Conservation (phyloP, 2,797 vertebrate species). For the Hippoglossus hippoglossus region DNA sequence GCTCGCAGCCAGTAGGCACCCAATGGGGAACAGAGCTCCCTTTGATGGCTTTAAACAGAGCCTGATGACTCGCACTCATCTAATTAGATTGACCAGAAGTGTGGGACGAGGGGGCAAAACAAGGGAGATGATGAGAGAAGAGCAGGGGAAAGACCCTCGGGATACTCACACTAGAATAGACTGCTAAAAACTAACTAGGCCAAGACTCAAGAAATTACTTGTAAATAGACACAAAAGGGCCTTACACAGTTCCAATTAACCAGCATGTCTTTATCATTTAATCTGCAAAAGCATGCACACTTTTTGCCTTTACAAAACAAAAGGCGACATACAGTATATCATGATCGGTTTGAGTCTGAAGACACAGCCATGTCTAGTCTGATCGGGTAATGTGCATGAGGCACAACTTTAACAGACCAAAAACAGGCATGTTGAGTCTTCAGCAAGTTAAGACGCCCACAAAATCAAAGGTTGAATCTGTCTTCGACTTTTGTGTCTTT, state of each 20-base stretch:
- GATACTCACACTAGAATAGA: constrained; percentile 57
- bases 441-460: too few species aligned
- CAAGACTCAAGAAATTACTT: constrained; percentile 35
- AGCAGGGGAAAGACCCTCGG: constrained; percentile 59
- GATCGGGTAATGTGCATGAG: not conserved
- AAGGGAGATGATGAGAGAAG: constrained; percentile 43
- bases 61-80: constrained; percentile 84
- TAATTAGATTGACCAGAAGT: constrained; percentile 81
- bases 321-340: constrained; percentile 17
- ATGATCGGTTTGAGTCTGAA: constrained; percentile 10
- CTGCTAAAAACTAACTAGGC: constrained; percentile 42
- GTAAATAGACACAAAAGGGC: constrained; percentile 45
- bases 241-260: constrained; percentile 26
- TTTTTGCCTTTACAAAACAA: constrained; percentile 46
- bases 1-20: constrained; percentile 80
- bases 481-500: too few species aligned
- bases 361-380: constrained; percentile 2
- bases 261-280: constrained; percentile 24
- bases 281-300: constrained; percentile 16
- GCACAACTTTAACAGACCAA: constrained; percentile 5
- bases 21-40: constrained; percentile 80
- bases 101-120: constrained; percentile 54
- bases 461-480: too few species aligned
- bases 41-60: constrained; percentile 88
- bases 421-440: not conserved